Percentiles rank a stretch among this genome's conserved stretches.
These are phyloP conservation scores for Sebastes variabilis DNA, from an alignment of 2,797 vertebrate species.

Conservation along the genomic window DNA sequence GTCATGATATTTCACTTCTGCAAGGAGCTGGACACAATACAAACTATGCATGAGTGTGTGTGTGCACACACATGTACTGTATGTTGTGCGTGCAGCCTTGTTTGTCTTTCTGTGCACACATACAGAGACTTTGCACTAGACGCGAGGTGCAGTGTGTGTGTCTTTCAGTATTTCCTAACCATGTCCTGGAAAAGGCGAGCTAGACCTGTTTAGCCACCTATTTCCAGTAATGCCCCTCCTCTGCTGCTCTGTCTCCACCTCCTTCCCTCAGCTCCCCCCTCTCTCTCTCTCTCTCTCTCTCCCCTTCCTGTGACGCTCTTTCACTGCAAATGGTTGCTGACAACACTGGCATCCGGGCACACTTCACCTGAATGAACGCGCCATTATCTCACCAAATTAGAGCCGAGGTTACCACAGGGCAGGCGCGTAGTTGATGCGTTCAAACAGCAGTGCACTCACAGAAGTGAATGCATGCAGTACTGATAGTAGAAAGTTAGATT, in stretches of 20 bases:
- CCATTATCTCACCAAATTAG: background rate
- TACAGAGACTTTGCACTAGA: background rate
- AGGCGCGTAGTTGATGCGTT: background rate
- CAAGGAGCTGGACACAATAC: background rate
- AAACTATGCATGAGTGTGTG: background rate
- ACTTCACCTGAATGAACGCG: constrained; percentile 26
- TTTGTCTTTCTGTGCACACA: background rate
- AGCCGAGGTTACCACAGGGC: background rate
- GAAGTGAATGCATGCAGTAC: background rate
- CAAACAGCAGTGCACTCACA: background rate
- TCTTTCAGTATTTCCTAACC: constrained; percentile 56
- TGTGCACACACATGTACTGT: background rate
- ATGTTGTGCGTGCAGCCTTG: background rate
- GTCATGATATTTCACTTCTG: constrained; percentile 18
- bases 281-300: background rate
- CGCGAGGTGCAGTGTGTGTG: background rate
- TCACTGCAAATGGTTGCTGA: constrained; percentile 15
- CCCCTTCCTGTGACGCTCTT: constrained; percentile 15
- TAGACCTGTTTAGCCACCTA: constrained; percentile 73
- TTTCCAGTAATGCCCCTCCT: constrained; percentile 80
- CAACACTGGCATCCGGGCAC: constrained; percentile 8
- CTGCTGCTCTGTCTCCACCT: constrained; percentile 65
- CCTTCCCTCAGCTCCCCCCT: constrained; percentile 6
- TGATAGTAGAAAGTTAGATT: background rate
- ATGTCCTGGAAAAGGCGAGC: constrained; percentile 74